A percentile compares a stretch with the other conserved stretches of the same genome.
Evolutionary conservation across 2,888 invertebrate species (phyloP).

Genomic region (Polia nebulosa): DNA sequence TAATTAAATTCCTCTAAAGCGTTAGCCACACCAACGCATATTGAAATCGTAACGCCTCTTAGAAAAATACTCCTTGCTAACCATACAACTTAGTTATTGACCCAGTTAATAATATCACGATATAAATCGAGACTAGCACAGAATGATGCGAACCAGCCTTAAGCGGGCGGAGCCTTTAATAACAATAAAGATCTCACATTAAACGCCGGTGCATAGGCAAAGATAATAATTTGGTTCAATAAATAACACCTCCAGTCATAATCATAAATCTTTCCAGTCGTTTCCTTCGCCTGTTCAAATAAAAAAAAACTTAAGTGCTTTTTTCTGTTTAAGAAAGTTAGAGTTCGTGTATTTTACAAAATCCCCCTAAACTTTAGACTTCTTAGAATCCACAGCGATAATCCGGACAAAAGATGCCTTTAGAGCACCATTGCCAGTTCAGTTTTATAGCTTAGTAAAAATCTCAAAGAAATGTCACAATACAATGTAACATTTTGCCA

Average conservation of each 20-base stretch:
- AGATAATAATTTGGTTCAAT: slow-evolving; percentile 61
- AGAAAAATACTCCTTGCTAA: not conserved
- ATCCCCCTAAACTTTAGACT: slow-evolving; percentile 44
- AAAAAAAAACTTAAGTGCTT: slow-evolving; percentile 65
- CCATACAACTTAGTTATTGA: not conserved
- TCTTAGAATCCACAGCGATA: slow-evolving; percentile 42
- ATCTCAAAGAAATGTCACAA: slow-evolving; percentile 13
- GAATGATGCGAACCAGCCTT: slow-evolving; percentile 17
- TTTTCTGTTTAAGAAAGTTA: slow-evolving; percentile 66
- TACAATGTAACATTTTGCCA: slow-evolving; percentile 8
- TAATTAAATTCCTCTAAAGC: slow-evolving; percentile 35
- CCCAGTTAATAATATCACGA: not conserved
- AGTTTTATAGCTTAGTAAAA: slow-evolving; percentile 22
- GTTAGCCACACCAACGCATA: not conserved
- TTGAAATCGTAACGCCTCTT: slow-evolving; percentile 12
- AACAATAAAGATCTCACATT: slow-evolving; percentile 59
- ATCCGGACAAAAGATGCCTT: slow-evolving; percentile 42
- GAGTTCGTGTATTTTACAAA: slow-evolving; percentile 55
- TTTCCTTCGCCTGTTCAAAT: slow-evolving; percentile 53
- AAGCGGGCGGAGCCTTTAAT: slow-evolving; percentile 37
- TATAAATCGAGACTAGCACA: not conserved
- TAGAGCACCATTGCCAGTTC: slow-evolving; percentile 28
- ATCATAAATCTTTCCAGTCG: slow-evolving; percentile 60
- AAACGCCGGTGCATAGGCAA: slow-evolving; percentile 43
- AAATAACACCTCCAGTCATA: slow-evolving; percentile 64